Conservation (phyloP, 2,113 vertebrate genomes). For the Caracal caracal region DNA sequence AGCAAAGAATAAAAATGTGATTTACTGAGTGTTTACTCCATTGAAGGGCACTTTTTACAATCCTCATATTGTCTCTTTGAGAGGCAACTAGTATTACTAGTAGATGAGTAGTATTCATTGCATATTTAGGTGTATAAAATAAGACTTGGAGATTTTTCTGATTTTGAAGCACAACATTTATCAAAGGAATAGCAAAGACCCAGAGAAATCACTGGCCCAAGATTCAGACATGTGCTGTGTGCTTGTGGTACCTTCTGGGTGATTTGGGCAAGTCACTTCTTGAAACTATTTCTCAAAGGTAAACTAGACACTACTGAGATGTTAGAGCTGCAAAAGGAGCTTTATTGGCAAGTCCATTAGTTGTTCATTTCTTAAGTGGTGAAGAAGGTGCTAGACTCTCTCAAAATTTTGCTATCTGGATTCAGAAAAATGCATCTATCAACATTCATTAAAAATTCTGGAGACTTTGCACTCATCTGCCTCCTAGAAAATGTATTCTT, state of each 20-base stretch:
- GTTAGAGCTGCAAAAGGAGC: neutral
- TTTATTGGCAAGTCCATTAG: neutral
- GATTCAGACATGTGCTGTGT: rapidly evolving
- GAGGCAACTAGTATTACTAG: neutral
- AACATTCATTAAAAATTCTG: neutral
- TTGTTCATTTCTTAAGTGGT: neutral
- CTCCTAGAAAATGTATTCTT: neutral
- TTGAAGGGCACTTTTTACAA: neutral
- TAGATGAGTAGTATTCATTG: neutral
- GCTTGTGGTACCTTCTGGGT: rapidly evolving
- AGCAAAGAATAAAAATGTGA: neutral
- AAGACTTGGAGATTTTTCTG: neutral
- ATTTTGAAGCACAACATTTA: neutral
- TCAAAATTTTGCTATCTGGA: neutral
- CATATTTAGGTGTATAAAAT: neutral
- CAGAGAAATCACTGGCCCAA: neutral
- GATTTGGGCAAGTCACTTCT: neutral
- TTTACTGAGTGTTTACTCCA: neutral
- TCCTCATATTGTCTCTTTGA: neutral
- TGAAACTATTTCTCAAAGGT: neutral
- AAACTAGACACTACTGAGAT: neutral
- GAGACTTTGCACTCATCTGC: neutral
- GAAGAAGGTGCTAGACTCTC: neutral
- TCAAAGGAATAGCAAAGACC: neutral
- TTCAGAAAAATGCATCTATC: neutral